Conservation (phyloP, 2,888 invertebrate species). For the Smittia sp. region DNA sequence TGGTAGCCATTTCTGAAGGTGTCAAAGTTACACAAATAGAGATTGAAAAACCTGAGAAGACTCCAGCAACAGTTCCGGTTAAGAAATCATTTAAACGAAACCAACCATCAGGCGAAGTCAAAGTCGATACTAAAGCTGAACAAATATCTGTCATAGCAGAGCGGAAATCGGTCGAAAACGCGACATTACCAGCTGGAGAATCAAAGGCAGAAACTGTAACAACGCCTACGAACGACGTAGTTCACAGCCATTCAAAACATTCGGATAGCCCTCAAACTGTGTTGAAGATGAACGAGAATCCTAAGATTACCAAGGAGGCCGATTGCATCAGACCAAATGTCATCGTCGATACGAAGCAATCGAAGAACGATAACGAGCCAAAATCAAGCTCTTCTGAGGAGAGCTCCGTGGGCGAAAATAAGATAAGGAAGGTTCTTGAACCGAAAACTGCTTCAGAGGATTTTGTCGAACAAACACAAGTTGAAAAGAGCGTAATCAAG, state of each 20-base stretch:
- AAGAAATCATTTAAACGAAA: conserved; percentile 34
- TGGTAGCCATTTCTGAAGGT: not conserved
- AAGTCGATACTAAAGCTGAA: not conserved
- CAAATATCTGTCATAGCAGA: conserved; percentile 39
- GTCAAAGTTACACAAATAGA: not conserved
- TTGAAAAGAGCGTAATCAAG: conserved; percentile 32
- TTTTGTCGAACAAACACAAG: not conserved
- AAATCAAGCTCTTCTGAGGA: not conserved
- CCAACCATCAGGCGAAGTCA: not conserved
- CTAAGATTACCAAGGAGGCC: conserved; percentile 18
- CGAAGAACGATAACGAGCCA: not conserved
- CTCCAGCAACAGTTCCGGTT: not conserved
- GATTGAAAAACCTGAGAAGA: conserved; percentile 6
- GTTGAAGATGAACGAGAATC: conserved; percentile 43
- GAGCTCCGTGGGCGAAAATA: not conserved
- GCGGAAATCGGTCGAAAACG: not conserved
- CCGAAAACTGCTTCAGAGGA: not conserved
- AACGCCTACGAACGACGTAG: too few species aligned
- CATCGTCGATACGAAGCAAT: conserved; percentile 43
- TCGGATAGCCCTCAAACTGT: conserved; percentile 41
- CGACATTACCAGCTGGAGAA: too few species aligned
- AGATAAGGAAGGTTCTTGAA: not conserved
- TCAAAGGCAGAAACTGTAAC: not conserved
- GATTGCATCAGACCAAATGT: conserved; percentile 43
- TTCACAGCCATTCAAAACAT: not conserved